Evolutionary conservation across 2,797 vertebrate genomes (phyloP).

Genomic region (Pseudopleuronectes americanus): DNA sequence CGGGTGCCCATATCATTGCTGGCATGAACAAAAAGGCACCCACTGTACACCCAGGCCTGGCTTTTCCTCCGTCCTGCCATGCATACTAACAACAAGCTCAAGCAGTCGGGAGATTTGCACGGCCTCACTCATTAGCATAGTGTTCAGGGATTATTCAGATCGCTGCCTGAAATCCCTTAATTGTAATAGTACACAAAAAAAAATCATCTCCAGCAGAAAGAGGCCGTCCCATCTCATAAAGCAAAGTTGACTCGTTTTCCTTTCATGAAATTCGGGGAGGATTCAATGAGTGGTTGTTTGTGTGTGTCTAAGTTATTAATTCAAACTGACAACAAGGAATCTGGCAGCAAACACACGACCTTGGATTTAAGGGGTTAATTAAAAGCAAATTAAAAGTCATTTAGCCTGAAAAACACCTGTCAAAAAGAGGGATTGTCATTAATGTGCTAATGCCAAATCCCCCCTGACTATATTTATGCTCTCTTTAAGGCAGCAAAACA

Average conservation of each 20-base stretch:
- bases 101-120: slow-evolving; percentile 61
- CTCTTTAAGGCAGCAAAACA: slow-evolving; percentile 73
- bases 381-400: slow-evolving; percentile 85
- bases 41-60: slow-evolving; percentile 46
- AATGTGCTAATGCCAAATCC: slow-evolving; percentile 81
- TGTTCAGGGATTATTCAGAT: slow-evolving; percentile 79
- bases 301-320: slow-evolving; percentile 68
- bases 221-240: slow-evolving; percentile 52
- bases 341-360: slow-evolving; percentile 66
- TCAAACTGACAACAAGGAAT: slow-evolving; percentile 41
- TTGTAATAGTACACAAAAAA: slow-evolving; percentile 80
- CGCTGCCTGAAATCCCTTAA: slow-evolving; percentile 78
- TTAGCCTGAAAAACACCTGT: slow-evolving; percentile 83
- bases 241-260: slow-evolving; percentile 71
- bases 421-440: slow-evolving; percentile 76
- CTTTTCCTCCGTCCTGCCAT: slow-evolving; percentile 57
- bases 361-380: slow-evolving; percentile 82
- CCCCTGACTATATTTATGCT: slow-evolving; percentile 64
- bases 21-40: slow-evolving; percentile 69
- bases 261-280: slow-evolving; percentile 44
- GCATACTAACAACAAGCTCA: slow-evolving; percentile 82
- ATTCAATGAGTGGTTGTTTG: slow-evolving; percentile 16
- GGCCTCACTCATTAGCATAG: slow-evolving; percentile 73
- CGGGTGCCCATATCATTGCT: slow-evolving; percentile 65
- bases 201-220: slow-evolving; percentile 55